phyloP scores from a whole-genome alignment of 2,888 invertebrate genomes.

The Tipula unca region DNA sequence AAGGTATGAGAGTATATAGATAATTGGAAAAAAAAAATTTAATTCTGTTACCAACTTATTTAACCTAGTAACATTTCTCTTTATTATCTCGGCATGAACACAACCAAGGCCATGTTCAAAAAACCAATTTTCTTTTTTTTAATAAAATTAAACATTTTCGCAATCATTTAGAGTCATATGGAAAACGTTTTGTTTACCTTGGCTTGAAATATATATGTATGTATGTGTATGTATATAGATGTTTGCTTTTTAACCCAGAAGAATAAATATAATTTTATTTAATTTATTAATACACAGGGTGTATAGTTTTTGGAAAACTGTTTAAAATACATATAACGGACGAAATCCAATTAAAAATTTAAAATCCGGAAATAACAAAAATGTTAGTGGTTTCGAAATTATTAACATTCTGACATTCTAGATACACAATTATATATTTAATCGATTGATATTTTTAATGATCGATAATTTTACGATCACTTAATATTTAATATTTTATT shows the following conservation, averaged over 20 bases:
- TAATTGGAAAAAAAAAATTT: neutral
- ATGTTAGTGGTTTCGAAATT: no score
- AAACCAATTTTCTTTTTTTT: neutral
- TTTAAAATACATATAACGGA: no score
- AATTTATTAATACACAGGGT: neutral
- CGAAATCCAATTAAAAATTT: no score
- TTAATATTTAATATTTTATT: no score
- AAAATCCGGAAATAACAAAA: no score
- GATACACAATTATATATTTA: no score
- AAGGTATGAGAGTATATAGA: neutral
- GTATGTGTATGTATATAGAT: neutral
- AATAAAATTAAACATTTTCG: neutral
- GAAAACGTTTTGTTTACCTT: neutral
- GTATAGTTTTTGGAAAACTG: neutral
- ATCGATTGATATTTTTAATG: no score
- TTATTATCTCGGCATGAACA: neutral
- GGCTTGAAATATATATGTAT: neutral
- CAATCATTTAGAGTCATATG: neutral
- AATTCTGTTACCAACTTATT: neutral
- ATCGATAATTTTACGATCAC: no score
- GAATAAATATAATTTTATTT: no score
- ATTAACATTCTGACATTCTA: no score
- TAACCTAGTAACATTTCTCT: neutral
- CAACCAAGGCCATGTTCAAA: neutral
- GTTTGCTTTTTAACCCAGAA: no score